These are phyloP conservation scores for Sinocyclocheilus grahami DNA, from an alignment of 2,113 vertebrate species.

Conservation along the genomic window DNA sequence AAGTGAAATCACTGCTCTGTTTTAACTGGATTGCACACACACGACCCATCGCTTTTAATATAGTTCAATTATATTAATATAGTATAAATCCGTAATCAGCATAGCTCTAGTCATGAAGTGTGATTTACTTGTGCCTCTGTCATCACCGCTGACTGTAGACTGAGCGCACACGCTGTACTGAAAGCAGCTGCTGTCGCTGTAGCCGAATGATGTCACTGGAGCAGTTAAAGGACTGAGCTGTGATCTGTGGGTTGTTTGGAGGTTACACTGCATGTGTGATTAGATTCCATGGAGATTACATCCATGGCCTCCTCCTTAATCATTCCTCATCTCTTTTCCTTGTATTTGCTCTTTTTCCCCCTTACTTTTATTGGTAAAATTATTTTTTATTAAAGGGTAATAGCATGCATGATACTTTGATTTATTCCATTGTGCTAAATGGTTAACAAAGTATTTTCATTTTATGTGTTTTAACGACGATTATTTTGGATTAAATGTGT, in stretches of 20 bases:
- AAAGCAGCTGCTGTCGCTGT: neutral
- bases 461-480: neutral
- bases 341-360: neutral
- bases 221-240: neutral
- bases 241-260: neutral
- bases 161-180: neutral
- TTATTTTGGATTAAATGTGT: neutral
- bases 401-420: neutral
- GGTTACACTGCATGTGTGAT: constrained; percentile 9
- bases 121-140: constrained; percentile 1
- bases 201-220: constrained; percentile 7
- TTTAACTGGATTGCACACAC: neutral
- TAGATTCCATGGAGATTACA: neutral
- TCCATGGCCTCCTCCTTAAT: neutral
- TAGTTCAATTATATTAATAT: no score
- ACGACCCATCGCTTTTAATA: neutral
- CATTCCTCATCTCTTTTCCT: neutral
- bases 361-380: neutral
- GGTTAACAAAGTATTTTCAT: neutral
- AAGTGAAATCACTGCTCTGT: neutral
- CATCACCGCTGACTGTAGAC: neutral
- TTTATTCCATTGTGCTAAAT: neutral
- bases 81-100: neutral
- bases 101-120: neutral
- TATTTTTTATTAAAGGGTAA: neutral